Evolutionary conservation across 2,888 invertebrate genomes (phyloP).

Genomic region (Caenorhabditis sp.): DNA sequence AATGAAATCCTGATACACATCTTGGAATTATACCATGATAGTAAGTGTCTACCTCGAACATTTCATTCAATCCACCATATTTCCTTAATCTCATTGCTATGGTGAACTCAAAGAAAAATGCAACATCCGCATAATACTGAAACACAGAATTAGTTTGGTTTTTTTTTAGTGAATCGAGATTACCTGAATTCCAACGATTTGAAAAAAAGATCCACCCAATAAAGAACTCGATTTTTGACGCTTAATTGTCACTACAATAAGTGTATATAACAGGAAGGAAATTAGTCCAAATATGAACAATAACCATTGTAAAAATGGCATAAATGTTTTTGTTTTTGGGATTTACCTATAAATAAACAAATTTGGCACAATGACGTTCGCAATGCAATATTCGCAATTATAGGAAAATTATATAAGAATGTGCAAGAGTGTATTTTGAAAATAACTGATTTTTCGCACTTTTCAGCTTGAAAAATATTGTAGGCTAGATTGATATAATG

Average conservation of each 20-base stretch:
- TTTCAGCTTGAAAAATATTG: no score
- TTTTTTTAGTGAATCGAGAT: not conserved
- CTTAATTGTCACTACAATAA: conserved; percentile 26
- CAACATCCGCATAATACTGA: conserved; percentile 34
- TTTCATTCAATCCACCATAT: conserved; percentile 25
- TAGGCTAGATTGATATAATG: no score
- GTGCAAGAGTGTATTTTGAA: no score
- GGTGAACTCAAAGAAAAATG: conserved; percentile 35
- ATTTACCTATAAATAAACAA: not conserved
- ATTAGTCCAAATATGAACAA: conserved; percentile 21
- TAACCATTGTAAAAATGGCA: conserved; percentile 31
- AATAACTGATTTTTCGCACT: no score
- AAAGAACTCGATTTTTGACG: conserved; percentile 26
- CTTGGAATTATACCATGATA: conserved; percentile 16
- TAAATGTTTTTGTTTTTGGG: conserved; percentile 1
- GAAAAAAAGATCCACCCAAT: conserved; percentile 36
- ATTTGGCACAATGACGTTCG: not conserved
- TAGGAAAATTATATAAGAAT: no score
- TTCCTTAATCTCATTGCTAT: conserved; percentile 31
- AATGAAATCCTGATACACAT: conserved; percentile 30
- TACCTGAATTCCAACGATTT: conserved; percentile 20
- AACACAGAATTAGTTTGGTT: conserved; percentile 3
- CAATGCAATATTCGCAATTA: no score
- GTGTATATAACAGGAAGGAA: conserved; percentile 20
- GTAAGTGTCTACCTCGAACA: conserved; percentile 22